Base-by-base conservation (phyloP, 2,113 vertebrate genomes). In the Lasiurus borealis region DNA sequence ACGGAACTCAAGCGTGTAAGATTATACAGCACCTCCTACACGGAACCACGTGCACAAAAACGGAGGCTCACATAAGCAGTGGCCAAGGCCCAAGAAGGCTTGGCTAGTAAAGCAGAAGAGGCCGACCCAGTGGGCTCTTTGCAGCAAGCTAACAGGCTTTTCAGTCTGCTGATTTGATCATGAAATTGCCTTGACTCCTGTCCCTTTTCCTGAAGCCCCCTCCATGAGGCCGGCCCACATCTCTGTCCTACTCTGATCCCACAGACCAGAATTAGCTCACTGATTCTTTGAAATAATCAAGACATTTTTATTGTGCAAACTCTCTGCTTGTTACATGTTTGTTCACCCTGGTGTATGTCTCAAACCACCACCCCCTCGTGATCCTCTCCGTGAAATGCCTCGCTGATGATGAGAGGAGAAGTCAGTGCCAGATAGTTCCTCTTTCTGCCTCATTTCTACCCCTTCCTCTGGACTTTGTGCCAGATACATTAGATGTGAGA, bases 221-320 rank as follows among this genome's bases (percentile, higher is more conserved):
- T 2, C 44, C 40, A 3, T 1, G 2, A 50, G 12, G 23, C 48
- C 59, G n/a, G 8, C 29, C 31, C 19, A 2, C 4, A 0, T 54
- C 31, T 48, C 29, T 3, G 8, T 31, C 27, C 25, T 31, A 6
- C 50, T 29, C 57, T 27, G 75, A 72, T 46, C 23, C 29, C 40
- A 19, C 77, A 46, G 40, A 25, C 18, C 6, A 10, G 48, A n/a
- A 88, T 59, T 59, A 31, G 34, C 27, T 85, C 11, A 2, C 48
- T 13, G 40, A n/a, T 3, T 85, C 54, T 88, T 19, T n/a, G 54
- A 48, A 34, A 15, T 34, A 27, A 40, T 13, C 34, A 59, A 6
- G 27, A 64, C 78, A 78, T 57, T 29, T 97, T 97, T 96, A 97
- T 95, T 97, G 31, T 64, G 46, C 50, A n/a, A n/a, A n/a, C 21